A percentile compares a stretch with the other conserved stretches of the same genome.
These are phyloP conservation scores for Halictus quadricinctus DNA, from an alignment of 2,888 invertebrate genomes.

Conservation along the genomic window DNA sequence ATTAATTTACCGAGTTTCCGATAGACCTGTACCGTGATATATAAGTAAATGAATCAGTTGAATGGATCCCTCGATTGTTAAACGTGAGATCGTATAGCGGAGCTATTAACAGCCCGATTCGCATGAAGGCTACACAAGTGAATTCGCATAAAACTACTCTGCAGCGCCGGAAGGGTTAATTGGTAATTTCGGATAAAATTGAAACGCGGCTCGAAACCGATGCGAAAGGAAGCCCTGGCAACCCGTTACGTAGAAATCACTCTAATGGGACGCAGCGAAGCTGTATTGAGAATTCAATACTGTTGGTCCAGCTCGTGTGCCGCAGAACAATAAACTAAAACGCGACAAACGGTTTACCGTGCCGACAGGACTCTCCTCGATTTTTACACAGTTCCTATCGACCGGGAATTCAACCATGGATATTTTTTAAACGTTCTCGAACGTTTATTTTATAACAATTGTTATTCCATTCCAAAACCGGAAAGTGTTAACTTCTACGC, in stretches of 20 bases:
- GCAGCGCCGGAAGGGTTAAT: not conserved
- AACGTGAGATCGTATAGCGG: not conserved
- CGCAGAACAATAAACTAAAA: slow-evolving; percentile 11
- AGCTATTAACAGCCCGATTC: not conserved
- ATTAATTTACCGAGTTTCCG: too few species aligned
- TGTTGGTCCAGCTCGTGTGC: not conserved
- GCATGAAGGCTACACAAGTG: not conserved
- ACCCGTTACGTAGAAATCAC: not conserved
- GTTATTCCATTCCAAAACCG: too few species aligned
- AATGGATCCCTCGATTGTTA: too few species aligned
- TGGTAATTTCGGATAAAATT: slow-evolving; percentile 33
- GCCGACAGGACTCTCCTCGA: not conserved
- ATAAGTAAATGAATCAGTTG: too few species aligned
- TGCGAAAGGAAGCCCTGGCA: slow-evolving; percentile 21
- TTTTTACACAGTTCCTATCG: not conserved
- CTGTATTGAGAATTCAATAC: slow-evolving; percentile 23
- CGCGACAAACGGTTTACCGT: not conserved
- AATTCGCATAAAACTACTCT: not conserved
- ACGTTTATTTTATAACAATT: too few species aligned
- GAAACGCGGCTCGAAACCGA: slow-evolving; percentile 23
- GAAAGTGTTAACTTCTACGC: not conserved
- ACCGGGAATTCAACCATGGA: too few species aligned
- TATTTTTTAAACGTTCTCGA: not conserved
- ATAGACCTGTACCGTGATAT: too few species aligned
- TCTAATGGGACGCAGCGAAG: slow-evolving; percentile 29